Conservation (phyloP, 1,140 invertebrate species). For the Zophobas morio region DNA sequence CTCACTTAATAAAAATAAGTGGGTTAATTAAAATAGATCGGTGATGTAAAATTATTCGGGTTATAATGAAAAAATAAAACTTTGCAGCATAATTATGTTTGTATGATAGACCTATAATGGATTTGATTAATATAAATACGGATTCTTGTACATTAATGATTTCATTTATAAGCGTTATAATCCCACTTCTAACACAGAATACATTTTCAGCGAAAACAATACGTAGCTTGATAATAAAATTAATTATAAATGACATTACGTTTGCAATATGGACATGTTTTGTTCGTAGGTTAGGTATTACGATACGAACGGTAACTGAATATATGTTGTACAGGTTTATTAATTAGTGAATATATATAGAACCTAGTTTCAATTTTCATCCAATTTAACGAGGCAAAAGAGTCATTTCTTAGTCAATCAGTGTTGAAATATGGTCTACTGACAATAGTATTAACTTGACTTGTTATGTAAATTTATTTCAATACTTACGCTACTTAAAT, state of each 20-base stretch:
- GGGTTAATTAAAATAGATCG: conserved; percentile 12
- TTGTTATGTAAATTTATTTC: conserved; percentile 17
- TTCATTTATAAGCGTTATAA: no score
- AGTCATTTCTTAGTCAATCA: conserved; percentile 50
- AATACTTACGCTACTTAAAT: neutral
- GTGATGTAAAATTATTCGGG: neutral
- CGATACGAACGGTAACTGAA: conserved; percentile 35
- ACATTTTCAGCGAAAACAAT: no score
- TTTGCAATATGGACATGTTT: neutral
- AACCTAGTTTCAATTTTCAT: conserved; percentile 60
- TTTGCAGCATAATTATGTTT: no score
- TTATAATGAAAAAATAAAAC: no score
- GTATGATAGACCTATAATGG: no score
- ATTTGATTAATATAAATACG: no score
- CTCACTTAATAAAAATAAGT: conserved; percentile 21
- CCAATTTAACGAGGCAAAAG: conserved; percentile 40
- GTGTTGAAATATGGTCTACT: conserved; percentile 11
- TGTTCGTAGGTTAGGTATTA: neutral
- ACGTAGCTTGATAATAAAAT: neutral
- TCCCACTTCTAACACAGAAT: no score
- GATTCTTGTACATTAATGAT: no score
- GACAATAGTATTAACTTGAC: neutral
- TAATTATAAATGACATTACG: neutral
- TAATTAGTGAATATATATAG: conserved; percentile 56
- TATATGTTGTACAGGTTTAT: conserved; percentile 34